A percentile compares a stretch with the other conserved stretches of the same genome.
Conservation (phyloP, 2,113 vertebrate genomes). For the zebrafish (Danio rerio) region GRCz12tu NC_133192.1:35200501-35201000, state of each 20-base stretch:
- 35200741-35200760: conserved; percentile 9
- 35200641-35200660: background rate
- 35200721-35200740: conserved; percentile 1
- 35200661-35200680: background rate
- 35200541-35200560: background rate
- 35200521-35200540: background rate
- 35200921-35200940: conserved; percentile 56
- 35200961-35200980: conserved; percentile 14
- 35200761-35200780: conserved; percentile 8
- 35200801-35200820: conserved; percentile 1
- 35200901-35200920: conserved; percentile 66
- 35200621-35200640: conserved; percentile 27
- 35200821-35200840: background rate
- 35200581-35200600: conserved; percentile 31
- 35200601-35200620: conserved; percentile 20
- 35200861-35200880: conserved; percentile 52
- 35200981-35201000: background rate
- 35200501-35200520: background rate
- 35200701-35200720: background rate
- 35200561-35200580: conserved; percentile 41
- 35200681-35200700: background rate
- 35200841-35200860: conserved; percentile 55
- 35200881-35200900: conserved; percentile 61
- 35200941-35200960: conserved; percentile 44
- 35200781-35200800: conserved; percentile 19